Evolutionary conservation across 2,113 vertebrate species (phyloP).

Genomic region (Pollimyrus isidori): DNA sequence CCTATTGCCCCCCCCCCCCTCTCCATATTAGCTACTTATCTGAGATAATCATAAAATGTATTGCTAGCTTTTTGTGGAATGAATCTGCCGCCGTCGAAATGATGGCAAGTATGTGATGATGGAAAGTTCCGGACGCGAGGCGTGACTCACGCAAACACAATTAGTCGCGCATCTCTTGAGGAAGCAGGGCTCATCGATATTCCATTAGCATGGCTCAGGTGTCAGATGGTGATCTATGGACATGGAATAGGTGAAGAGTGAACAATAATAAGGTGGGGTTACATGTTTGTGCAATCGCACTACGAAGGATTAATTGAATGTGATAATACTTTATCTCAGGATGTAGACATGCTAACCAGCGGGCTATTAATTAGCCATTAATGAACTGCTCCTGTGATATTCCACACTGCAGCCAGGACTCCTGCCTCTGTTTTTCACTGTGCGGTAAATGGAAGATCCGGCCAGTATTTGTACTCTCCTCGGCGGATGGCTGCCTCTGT

Average conservation of each 20-base stretch:
- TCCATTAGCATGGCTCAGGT: not conserved
- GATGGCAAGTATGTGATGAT: not conserved
- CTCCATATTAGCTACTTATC: not conserved
- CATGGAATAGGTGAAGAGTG: not conserved
- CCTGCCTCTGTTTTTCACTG: conserved; percentile 35
- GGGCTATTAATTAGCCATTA: conserved; percentile 48
- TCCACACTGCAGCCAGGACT: conserved; percentile 28
- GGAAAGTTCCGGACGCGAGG: not conserved
- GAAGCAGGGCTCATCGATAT: not conserved
- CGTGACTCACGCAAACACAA: not conserved
- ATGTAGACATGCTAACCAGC: conserved; percentile 39
- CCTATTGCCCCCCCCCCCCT: not conserved
- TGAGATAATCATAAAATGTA: conserved; percentile 4
- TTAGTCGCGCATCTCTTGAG: not conserved
- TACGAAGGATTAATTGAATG: conserved; percentile 44
- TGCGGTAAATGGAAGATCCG: conserved; percentile 43
- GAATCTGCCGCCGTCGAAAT: conserved; percentile 1
- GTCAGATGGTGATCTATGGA: not conserved
- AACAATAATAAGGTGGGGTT: not conserved
- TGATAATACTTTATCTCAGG: conserved; percentile 39
- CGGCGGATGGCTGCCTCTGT: not conserved
- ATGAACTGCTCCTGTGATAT: conserved; percentile 40
- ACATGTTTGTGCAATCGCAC: conserved; percentile 15
- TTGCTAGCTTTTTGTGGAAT: conserved; percentile 9
- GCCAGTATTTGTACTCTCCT: not conserved